Percentiles rank a stretch among this genome's conserved stretches.
Conservation (phyloP, 1,140 invertebrate species). For the Lasaia peninsularis region DNA sequence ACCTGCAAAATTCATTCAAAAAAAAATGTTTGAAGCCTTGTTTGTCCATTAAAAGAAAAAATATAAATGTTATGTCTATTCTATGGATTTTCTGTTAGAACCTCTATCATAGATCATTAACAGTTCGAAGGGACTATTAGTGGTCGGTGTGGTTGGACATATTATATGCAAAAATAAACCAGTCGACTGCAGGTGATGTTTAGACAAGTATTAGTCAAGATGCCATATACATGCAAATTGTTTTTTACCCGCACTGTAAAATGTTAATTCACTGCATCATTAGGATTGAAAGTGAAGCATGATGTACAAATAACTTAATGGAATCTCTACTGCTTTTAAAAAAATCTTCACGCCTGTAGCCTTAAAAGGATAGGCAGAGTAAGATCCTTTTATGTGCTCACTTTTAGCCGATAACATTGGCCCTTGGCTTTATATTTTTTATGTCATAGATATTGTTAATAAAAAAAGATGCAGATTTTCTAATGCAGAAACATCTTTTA, state of each 20-base stretch:
- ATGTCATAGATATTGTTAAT: too few relatives aligned
- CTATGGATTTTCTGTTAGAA: constrained; percentile 23
- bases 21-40: not conserved
- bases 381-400: too few relatives aligned
- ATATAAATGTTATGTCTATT: not conserved
- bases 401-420: too few relatives aligned
- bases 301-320: not conserved
- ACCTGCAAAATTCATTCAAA: too few relatives aligned
- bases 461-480: too few relatives aligned
- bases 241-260: constrained; percentile 29
- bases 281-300: constrained; percentile 33
- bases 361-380: too few relatives aligned
- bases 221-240: constrained; percentile 58
- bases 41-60: not conserved
- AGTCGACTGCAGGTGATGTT: constrained; percentile 57
- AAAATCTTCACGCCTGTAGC: too few relatives aligned
- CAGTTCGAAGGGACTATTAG: constrained; percentile 44
- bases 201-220: constrained; percentile 48
- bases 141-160: constrained; percentile 52
- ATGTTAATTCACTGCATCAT: constrained; percentile 13
- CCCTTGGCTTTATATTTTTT: too few relatives aligned
- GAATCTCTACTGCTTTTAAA: not conserved
- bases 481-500: too few relatives aligned
- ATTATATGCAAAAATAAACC: constrained; percentile 53
- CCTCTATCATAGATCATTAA: constrained; percentile 40